Evolutionary conservation across 2,888 invertebrate genomes (phyloP).

Genomic region (Hemicrepidius hirtus): DNA sequence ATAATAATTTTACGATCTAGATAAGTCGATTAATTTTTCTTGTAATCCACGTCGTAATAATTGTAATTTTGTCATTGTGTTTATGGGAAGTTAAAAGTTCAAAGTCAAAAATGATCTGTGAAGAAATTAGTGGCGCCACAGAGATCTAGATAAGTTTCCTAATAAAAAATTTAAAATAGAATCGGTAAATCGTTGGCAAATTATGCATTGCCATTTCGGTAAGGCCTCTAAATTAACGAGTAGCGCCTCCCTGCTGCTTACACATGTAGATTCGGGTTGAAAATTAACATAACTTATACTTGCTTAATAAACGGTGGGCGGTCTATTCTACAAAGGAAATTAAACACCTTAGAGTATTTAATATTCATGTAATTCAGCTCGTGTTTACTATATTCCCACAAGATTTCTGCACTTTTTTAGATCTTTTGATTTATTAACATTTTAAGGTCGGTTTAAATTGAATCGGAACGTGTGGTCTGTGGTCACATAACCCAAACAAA

Average conservation of each 20-base stretch:
- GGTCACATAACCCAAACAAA: too few species aligned
- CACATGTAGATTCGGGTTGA: slow-evolving; percentile 33
- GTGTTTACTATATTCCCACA: not conserved
- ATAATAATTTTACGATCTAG: slow-evolving; percentile 3
- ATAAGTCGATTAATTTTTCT: slow-evolving; percentile 15
- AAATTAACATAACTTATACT: slow-evolving; percentile 38
- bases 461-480: too few species aligned
- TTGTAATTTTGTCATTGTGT: not conserved
- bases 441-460: not conserved
- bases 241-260: slow-evolving; percentile 34
- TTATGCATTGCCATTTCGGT: slow-evolving; percentile 18
- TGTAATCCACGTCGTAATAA: slow-evolving; percentile 7
- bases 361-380: slow-evolving; percentile 14
- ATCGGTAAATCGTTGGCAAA: slow-evolving; percentile 9
- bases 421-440: not conserved
- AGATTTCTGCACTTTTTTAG: slow-evolving; percentile 13
- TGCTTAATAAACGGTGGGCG: slow-evolving; percentile 42
- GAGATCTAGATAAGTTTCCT: too few species aligned
- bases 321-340: slow-evolving; percentile 35
- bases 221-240: slow-evolving; percentile 30
- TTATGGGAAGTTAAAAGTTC: not conserved
- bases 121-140: too few species aligned
- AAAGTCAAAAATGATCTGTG: not conserved
- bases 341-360: slow-evolving; percentile 13
- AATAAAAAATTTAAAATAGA: slow-evolving; percentile 4